Evolutionary conservation across 2,888 invertebrate species (phyloP).

Genomic region (Drosophila mayaguana): DNA sequence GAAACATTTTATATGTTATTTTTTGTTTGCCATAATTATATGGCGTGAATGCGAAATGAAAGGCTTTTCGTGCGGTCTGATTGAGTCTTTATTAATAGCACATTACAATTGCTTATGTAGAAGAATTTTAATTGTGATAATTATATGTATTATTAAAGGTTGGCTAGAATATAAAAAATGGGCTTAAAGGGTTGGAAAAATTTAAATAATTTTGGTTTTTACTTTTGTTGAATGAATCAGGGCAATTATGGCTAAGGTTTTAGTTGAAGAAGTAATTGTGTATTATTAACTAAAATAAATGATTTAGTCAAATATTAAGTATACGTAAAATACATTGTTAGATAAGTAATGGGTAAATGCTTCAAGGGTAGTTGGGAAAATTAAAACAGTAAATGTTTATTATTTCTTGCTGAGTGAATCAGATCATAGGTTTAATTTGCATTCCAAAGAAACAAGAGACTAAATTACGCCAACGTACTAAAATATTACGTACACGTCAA

Average conservation of each 20-base stretch:
- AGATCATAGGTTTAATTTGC: not conserved
- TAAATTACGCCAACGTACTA: not conserved
- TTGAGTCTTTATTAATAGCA: slow-evolving; percentile 49
- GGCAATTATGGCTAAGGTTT: not conserved
- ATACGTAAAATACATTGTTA: not conserved
- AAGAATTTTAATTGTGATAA: slow-evolving; percentile 18
- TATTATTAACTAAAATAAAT: not conserved
- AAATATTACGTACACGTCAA: not conserved
- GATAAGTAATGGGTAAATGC: not conserved
- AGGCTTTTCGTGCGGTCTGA: slow-evolving; percentile 41
- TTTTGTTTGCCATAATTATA: slow-evolving; percentile 56
- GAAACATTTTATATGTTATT: slow-evolving; percentile 12
- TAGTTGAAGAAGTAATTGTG: not conserved
- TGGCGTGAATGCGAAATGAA: slow-evolving; percentile 25
- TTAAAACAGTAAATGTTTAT: not conserved
- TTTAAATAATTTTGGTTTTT: not conserved
- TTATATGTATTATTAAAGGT: slow-evolving; percentile 14
- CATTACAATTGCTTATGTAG: slow-evolving; percentile 23
- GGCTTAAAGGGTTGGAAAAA: slow-evolving; percentile 1
- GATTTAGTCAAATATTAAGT: not conserved
- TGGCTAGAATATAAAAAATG: slow-evolving; percentile 2
- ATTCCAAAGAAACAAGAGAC: not conserved
- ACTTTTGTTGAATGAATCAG: slow-evolving; percentile 15
- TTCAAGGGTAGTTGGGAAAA: not conserved
- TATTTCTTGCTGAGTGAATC: slow-evolving; percentile 18